These are phyloP conservation scores for Microplitis mediator DNA, from an alignment of 1,140 invertebrate genomes.

Conservation along the genomic window DNA sequence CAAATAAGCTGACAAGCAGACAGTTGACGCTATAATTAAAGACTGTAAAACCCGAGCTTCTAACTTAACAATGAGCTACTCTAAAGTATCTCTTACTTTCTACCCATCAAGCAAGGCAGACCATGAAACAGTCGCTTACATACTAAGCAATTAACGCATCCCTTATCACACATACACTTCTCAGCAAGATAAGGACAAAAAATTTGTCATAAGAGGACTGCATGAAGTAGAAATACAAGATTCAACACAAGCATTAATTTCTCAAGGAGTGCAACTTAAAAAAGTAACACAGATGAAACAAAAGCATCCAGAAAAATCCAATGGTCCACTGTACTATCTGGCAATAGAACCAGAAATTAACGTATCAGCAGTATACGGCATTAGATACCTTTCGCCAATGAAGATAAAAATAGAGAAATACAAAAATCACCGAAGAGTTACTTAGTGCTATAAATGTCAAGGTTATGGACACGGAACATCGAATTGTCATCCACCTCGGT, in stretches of 20 bases:
- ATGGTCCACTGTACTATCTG: background rate
- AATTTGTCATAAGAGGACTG: constrained; percentile 5
- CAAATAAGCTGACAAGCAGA: too few relatives aligned
- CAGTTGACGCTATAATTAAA: too few relatives aligned
- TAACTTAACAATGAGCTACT: too few relatives aligned
- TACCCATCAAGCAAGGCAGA: too few relatives aligned
- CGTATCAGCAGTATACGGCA: background rate
- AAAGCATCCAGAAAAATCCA: background rate
- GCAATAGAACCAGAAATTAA: background rate
- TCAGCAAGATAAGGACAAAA: background rate
- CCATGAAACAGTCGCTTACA: too few relatives aligned
- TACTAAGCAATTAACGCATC: too few relatives aligned
- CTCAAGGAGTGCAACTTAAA: background rate
- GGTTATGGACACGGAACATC: constrained; percentile 22
- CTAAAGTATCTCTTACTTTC: too few relatives aligned
- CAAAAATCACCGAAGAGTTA: constrained; percentile 24
- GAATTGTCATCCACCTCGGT: constrained; percentile 26
- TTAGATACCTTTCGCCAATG: background rate
- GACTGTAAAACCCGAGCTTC: too few relatives aligned
- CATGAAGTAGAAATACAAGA: background rate
- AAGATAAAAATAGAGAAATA: background rate
- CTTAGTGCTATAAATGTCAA: constrained; percentile 34
- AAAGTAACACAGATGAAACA: background rate
- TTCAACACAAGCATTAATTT: background rate
- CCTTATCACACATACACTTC: background rate